Conservation (phyloP, 2,797 vertebrate genomes). For the Neopelma chrysocephalum region DNA sequence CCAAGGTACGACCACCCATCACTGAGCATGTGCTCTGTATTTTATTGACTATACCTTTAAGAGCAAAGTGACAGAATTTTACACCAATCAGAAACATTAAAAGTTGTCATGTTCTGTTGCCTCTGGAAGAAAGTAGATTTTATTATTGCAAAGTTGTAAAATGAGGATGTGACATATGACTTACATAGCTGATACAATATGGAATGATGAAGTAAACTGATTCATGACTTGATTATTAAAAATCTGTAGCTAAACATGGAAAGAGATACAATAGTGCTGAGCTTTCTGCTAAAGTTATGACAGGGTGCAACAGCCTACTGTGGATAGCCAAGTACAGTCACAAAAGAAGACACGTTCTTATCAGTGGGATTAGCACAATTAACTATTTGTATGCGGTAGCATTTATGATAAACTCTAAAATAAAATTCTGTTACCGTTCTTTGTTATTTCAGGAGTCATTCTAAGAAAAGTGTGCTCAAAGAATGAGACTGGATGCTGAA, state of each 20-base stretch:
- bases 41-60: not conserved
- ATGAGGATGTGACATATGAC: not conserved
- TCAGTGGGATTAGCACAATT: not conserved
- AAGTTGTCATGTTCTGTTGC: not conserved
- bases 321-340: not conserved
- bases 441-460: not conserved
- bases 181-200: not conserved
- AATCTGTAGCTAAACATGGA: not conserved
- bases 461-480: not conserved
- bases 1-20: not conserved
- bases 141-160: not conserved
- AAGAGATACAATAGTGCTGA: not conserved
- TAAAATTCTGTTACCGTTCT: accelerated
- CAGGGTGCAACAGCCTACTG: not conserved
- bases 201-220: not conserved
- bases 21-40: not conserved
- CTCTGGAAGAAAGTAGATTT: not conserved
- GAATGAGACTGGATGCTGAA: not conserved
- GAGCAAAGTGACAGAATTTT: not conserved
- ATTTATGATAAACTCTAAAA: not conserved
- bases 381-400: not conserved
- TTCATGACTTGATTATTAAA: not conserved
- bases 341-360: not conserved
- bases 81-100: not conserved
- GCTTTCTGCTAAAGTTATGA: not conserved